Conservation (phyloP, 2,797 vertebrate genomes). For the Fistularia commersonii region DNA sequence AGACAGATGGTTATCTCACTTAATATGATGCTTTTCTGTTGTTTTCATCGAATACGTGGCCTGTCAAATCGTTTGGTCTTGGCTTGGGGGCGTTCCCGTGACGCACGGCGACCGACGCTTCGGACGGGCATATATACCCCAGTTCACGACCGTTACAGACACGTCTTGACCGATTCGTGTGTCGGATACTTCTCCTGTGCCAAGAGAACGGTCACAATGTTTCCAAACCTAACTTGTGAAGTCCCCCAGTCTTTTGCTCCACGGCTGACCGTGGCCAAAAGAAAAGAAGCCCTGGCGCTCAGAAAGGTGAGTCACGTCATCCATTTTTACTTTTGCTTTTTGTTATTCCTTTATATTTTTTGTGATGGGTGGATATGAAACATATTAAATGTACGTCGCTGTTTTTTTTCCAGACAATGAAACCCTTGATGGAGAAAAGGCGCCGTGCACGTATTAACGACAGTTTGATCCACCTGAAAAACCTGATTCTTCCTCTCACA, state of each 20-base stretch:
- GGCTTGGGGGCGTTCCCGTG: conserved; percentile 75
- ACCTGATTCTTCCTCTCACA: conserved; percentile 82
- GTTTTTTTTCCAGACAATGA: conserved; percentile 73
- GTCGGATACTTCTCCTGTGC: conserved; percentile 19
- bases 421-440: conserved; percentile 82
- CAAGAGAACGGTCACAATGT: conserved; percentile 49
- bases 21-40: conserved; percentile 56
- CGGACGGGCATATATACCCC: conserved; percentile 68
- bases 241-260: conserved; percentile 37
- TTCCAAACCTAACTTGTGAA: conserved; percentile 61
- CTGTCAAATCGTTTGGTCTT: conserved; percentile 42
- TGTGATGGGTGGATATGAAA: not conserved
- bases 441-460: conserved; percentile 87
- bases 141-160: conserved; percentile 24
- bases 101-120: conserved; percentile 68
- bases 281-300: conserved; percentile 74
- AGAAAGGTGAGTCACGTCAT: conserved; percentile 77
- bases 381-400: conserved; percentile 25
- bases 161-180: conserved; percentile 22
- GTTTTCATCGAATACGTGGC: conserved; percentile 47
- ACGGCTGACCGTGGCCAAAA: conserved; percentile 69
- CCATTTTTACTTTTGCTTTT: not conserved
- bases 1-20: conserved; percentile 68
- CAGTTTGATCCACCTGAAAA: conserved; percentile 81
- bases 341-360: not conserved